Percentiles rank a stretch among this genome's conserved stretches.
Evolutionary conservation across 2,113 vertebrate species (phyloP).

Genomic region (Oryzias melastigma): DNA sequence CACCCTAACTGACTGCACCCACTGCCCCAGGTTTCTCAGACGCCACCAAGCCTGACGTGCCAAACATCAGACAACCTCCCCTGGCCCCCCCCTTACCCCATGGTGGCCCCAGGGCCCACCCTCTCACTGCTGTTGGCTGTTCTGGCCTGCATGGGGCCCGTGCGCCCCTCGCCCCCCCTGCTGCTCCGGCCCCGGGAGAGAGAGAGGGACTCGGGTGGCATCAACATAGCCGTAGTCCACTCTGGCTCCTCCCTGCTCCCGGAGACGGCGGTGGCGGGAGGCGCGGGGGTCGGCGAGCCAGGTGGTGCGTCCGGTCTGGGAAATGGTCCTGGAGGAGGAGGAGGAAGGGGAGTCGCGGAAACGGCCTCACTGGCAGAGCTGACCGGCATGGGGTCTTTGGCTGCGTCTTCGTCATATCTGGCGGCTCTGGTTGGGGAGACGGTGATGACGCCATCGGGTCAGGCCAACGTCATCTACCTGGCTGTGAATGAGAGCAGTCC

Average conservation of each 20-base stretch:
- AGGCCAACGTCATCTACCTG: constrained; percentile 86
- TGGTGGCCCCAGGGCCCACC: constrained; percentile 77
- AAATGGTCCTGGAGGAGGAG: constrained; percentile 52
- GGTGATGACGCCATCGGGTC: constrained; percentile 82
- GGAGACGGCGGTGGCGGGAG: constrained; percentile 74
- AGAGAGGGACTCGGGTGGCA: constrained; percentile 81
- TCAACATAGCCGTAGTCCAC: constrained; percentile 84
- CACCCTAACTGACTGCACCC: constrained; percentile 22
- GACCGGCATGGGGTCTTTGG: constrained; percentile 40
- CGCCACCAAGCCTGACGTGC: constrained; percentile 41
- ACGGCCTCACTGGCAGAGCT: constrained; percentile 45
- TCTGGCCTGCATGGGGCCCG: constrained; percentile 82
- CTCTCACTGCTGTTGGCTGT: constrained; percentile 80
- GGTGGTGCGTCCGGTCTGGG: constrained; percentile 63
- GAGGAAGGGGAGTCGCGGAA: constrained; percentile 57
- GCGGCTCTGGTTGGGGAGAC: constrained; percentile 75
- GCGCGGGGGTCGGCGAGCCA: constrained; percentile 69
- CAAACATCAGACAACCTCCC: constrained; percentile 50
- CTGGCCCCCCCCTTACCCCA: constrained; percentile 68
- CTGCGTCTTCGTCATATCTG: constrained; percentile 60
- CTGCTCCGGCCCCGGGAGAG: constrained; percentile 81
- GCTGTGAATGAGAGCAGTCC: constrained; percentile 92
- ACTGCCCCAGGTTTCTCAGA: constrained; percentile 3
- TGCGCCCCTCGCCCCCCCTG: constrained; percentile 77
- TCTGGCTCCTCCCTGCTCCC: constrained; percentile 82